Evolutionary conservation across 2,888 invertebrate genomes (phyloP), one percentile per base, ranked within the genome.

Genomic region (Platycheirus albimanus): DNA sequence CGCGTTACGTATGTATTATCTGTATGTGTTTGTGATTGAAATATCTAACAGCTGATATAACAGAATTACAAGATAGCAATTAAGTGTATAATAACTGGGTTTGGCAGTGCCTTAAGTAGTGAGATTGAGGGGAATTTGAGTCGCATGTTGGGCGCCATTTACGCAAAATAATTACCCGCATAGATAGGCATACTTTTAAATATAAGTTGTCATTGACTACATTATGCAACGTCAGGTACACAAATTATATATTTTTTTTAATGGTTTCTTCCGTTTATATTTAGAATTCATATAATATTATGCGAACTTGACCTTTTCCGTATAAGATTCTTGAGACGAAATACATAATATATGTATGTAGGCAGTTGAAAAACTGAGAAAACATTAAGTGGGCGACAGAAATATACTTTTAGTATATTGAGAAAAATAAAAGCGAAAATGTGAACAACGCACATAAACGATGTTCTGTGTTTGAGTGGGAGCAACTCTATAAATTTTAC

Each of bases 141-240:
- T 10, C 45, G 11, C 45, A 10, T 54, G 54, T 54, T 56, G 54
- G 36, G 54, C 19, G 38, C 36, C 54, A 56, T 38, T 56, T 56
- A 56, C 20, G 19, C 54, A 36, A 6, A 36, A 38, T 7, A 56
- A 33, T 20, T 36, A 56, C 7, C 3, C n/a, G 36, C 7, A 20
- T 36, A 36, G 7, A 36, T 6, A 17, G n/a, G n/a, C n/a, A 24
- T 24, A 6, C 24, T 24, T n/a, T n/a, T n/a, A n/a, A 24, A 24
- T 24, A 24, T 24, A 24, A 6, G 24, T 24, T n/a, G n/a, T n/a
- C 24, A 6, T 24, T 24, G 24, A 24, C 24, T 24, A 24, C n/a
- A n/a, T 24, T 24, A 24, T 6, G 24, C 3, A 24, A 24, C 24
- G 3, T 3, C 3, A 24, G 3, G 24, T 24, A 6, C 24, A 24